These are phyloP conservation scores for Bemisia tabaci DNA, from an alignment of 1,140 invertebrate genomes.

Conservation along the genomic window DNA sequence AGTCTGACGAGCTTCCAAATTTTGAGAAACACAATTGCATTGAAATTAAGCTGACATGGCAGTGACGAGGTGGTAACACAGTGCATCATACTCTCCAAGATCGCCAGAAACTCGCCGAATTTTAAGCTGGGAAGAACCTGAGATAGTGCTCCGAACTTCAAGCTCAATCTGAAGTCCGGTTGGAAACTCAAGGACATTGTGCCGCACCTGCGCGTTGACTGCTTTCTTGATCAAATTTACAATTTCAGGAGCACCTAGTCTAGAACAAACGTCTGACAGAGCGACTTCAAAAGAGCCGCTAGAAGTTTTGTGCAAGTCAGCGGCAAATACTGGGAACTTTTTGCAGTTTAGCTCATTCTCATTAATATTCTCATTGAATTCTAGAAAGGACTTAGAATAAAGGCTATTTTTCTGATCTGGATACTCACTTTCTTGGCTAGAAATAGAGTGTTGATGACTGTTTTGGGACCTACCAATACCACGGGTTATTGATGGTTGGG, in stretches of 20 bases:
- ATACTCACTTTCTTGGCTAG: too few species aligned
- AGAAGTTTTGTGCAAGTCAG: slow-evolving; percentile 29
- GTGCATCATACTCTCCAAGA: slow-evolving; percentile 73
- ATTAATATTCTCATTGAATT: too few species aligned
- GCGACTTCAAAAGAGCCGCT: slow-evolving; percentile 45
- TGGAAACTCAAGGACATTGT: slow-evolving; percentile 34
- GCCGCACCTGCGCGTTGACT: slow-evolving; percentile 61
- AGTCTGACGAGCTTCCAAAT: too few species aligned
- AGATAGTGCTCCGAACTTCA: slow-evolving; percentile 48
- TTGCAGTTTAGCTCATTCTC: not conserved
- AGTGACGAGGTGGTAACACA: slow-evolving; percentile 72
- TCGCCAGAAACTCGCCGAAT: slow-evolving; percentile 83
- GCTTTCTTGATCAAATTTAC: slow-evolving; percentile 67
- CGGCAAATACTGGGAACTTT: slow-evolving; percentile 10
- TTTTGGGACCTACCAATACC: slow-evolving; percentile 43
- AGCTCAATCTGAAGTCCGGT: slow-evolving; percentile 78
- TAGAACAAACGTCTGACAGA: slow-evolving; percentile 63
- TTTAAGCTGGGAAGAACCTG: slow-evolving; percentile 51
- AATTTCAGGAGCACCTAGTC: slow-evolving; percentile 50
- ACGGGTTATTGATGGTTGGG: slow-evolving; percentile 61
- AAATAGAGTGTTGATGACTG: too few species aligned
- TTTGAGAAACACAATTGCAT: too few species aligned
- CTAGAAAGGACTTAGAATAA: too few species aligned
- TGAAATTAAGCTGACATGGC: not conserved
- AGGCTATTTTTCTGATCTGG: too few species aligned